Evolutionary conservation across 2,113 vertebrate species (phyloP).

Genomic region (Channa argus): DNA sequence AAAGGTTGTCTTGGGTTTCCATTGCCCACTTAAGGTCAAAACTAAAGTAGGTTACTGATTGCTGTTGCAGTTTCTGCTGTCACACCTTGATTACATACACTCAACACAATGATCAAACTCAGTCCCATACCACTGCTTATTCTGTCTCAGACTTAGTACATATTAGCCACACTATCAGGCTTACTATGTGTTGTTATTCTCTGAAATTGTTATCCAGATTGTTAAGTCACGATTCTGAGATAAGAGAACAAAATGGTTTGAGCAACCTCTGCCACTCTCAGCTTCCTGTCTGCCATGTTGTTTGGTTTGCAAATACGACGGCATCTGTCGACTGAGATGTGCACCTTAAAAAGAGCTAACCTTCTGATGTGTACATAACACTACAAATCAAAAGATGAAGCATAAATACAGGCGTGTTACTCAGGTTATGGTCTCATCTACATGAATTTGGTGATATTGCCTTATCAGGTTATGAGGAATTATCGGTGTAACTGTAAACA

Average conservation of each 20-base stretch:
- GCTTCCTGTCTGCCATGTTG: conserved; percentile 1
- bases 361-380: conserved; percentile 2
- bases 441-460: neutral
- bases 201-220: conserved; percentile 30
- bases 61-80: conserved; percentile 31
- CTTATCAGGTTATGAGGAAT: conserved; percentile 3
- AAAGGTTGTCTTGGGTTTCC: conserved; percentile 5
- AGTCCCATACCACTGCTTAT: conserved; percentile 1
- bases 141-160: conserved; percentile 33
- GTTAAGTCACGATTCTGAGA: conserved; percentile 36
- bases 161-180: conserved; percentile 11
- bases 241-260: conserved; percentile 31
- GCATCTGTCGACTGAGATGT: conserved; percentile 18
- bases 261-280: conserved; percentile 11
- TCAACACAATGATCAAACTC: conserved; percentile 10
- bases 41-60: conserved; percentile 8
- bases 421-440: neutral
- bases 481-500: neutral
- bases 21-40: conserved; percentile 9
- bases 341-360: conserved; percentile 3
- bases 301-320: conserved; percentile 28
- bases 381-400: conserved; percentile 13
- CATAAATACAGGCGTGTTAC: conserved; percentile 5
- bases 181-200: conserved; percentile 7
- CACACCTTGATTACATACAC: conserved; percentile 15